Conservation (phyloP, 1,140 invertebrate genomes). For the Heliconius hewitsoni region DNA sequence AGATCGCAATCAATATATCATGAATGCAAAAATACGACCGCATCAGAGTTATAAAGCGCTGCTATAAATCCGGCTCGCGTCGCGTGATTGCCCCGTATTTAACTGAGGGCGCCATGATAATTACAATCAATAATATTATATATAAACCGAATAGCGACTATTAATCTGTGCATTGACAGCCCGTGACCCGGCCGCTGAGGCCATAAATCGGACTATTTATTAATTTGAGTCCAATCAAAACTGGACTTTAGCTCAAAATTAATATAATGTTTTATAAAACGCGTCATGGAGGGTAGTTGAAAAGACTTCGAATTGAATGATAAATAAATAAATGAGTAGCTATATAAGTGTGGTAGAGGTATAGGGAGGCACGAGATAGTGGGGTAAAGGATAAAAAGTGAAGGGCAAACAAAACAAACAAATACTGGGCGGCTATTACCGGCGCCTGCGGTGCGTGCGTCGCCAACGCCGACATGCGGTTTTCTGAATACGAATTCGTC, state of each 20-base stretch:
- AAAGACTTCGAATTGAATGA: no score
- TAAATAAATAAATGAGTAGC: conserved; percentile 47
- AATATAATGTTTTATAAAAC: conserved; percentile 36
- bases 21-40: conserved; percentile 41
- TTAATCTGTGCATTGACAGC: conserved; percentile 63
- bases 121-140: conserved; percentile 76
- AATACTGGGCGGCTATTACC: conserved; percentile 73
- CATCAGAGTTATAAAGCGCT: conserved; percentile 42
- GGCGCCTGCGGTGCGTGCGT: conserved; percentile 62
- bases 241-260: conserved; percentile 19
- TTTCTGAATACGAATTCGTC: conserved; percentile 48
- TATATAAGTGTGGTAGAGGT: conserved; percentile 44
- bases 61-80: conserved; percentile 59
- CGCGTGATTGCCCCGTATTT: conserved; percentile 67
- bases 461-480: conserved; percentile 41
- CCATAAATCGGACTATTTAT: conserved; percentile 30
- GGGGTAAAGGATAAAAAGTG: conserved; percentile 45
- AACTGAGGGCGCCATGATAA: conserved; percentile 72
- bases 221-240: conserved; percentile 29
- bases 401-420: conserved; percentile 73
- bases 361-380: conserved; percentile 23
- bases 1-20: conserved; percentile 44
- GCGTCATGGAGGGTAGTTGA: neutral
- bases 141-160: conserved; percentile 63
- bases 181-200: conserved; percentile 37